A percentile compares a stretch with the other conserved stretches of the same genome.
Evolutionary conservation across 2,113 vertebrate genomes (phyloP).

Genomic region (Phrynosoma platyrhinos): DNA sequence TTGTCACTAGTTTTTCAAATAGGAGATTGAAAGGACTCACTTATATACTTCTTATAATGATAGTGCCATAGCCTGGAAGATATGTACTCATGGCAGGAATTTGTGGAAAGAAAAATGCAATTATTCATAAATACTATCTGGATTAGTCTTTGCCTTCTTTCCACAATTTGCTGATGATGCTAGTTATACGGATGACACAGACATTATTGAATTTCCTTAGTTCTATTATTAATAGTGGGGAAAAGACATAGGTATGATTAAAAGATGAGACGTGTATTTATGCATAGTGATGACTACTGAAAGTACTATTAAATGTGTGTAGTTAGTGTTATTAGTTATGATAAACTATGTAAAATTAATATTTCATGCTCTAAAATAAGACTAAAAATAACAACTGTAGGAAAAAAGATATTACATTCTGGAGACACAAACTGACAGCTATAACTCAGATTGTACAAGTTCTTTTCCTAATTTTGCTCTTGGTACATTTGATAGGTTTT

Average conservation of each 20-base stretch:
- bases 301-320: constrained; percentile 13
- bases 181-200: background rate
- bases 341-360: constrained; percentile 38
- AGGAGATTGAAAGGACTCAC: background rate
- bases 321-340: constrained; percentile 51
- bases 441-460: constrained; percentile 1
- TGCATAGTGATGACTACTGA: constrained; percentile 17
- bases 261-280: constrained; percentile 13
- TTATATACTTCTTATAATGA: background rate
- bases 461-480: background rate
- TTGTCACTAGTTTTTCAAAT: background rate
- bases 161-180: background rate
- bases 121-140: background rate
- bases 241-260: background rate
- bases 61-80: constrained; percentile 6
- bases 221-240: background rate
- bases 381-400: background rate
- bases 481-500: background rate
- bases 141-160: background rate
- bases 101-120: background rate
- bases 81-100: background rate
- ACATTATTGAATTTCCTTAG: background rate
- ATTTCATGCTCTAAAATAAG: background rate
- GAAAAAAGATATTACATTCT: rapidly evolving
- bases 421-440: background rate